These are phyloP conservation scores for Riparia riparia DNA, from an alignment of 2,113 vertebrate species.

Conservation along the genomic window DNA sequence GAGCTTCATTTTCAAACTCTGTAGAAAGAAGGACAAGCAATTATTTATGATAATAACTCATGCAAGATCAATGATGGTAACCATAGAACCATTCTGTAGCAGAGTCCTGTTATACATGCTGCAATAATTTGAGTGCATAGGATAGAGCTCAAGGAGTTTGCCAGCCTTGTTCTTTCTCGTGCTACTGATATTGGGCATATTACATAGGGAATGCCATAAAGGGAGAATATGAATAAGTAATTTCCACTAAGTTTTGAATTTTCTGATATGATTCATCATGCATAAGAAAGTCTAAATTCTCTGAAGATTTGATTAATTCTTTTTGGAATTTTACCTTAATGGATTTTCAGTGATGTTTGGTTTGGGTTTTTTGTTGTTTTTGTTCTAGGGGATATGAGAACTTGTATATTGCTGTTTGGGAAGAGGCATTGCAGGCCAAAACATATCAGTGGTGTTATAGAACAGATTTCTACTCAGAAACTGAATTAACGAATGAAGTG, in stretches of 20 bases:
- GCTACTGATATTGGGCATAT: neutral
- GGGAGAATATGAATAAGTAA: neutral
- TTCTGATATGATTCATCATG: neutral
- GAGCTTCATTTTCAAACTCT: neutral
- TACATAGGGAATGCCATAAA: neutral
- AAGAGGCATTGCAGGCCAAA: neutral
- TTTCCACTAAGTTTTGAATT: neutral
- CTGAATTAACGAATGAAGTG: neutral
- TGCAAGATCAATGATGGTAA: neutral
- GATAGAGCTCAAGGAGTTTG: neutral
- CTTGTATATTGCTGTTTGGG: neutral
- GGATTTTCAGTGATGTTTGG: neutral
- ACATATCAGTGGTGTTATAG: rapidly evolving
- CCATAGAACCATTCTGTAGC: neutral
- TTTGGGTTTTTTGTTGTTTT: neutral
- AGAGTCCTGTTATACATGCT: neutral
- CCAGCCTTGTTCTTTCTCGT: neutral
- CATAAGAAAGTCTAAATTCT: neutral
- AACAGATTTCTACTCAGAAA: neutral
- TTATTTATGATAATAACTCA: neutral
- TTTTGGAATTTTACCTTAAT: neutral
- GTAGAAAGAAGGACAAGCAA: neutral
- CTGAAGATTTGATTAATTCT: neutral
- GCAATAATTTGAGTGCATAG: neutral
- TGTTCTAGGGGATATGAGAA: neutral